phyloP scores from a whole-genome alignment of 1,140 invertebrate species.

The Panagrolaimus sp. region DNA sequence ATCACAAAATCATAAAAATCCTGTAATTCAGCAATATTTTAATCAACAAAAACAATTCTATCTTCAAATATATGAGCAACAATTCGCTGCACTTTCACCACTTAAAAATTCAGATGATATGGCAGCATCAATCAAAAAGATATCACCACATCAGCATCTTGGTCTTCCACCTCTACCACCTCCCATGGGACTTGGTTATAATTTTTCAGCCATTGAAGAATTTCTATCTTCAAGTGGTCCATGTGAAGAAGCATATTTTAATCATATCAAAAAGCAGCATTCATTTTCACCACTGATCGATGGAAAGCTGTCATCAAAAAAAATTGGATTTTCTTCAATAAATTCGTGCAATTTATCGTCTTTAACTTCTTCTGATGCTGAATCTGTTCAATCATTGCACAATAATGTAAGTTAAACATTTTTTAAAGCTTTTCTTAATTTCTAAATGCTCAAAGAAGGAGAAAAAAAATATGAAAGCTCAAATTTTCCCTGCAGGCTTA shows the following conservation, averaged over 20 bases:
- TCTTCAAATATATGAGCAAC: constrained; percentile 32
- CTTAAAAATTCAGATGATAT: neutral
- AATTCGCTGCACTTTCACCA: constrained; percentile 18
- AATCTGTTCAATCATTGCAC: no score
- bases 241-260: neutral
- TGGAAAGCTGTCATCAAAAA: no score
- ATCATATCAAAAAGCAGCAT: neutral
- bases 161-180: constrained; percentile 5
- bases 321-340: no score
- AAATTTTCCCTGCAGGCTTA: no score
- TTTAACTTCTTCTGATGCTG: no score
- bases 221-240: neutral
- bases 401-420: no score
- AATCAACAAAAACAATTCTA: constrained; percentile 29
- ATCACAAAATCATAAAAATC: neutral
- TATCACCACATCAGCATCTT: constrained; percentile 4
- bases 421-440: no score
- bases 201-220: neutral
- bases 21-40: constrained; percentile 22
- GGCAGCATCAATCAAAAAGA: neutral
- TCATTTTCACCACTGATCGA: no score
- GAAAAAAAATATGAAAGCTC: no score
- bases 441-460: no score
- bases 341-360: no score
- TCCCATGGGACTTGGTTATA: neutral